A percentile compares a stretch with the other conserved stretches of the same genome.
These are phyloP conservation scores for Philereme vetulata DNA, from an alignment of 2,888 invertebrate species.

Conservation along the genomic window DNA sequence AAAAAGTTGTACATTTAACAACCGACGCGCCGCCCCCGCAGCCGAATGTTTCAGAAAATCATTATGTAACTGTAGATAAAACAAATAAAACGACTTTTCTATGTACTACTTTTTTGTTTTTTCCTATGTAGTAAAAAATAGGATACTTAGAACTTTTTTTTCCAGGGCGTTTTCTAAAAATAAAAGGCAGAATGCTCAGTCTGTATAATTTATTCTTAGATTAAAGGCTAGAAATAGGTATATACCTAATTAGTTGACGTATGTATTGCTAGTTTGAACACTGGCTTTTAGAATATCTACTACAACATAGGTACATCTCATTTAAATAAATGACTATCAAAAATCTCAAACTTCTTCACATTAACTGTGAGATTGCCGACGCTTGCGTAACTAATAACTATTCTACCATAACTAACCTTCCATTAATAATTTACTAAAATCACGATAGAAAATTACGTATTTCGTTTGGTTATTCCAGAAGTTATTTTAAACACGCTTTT, in stretches of 20 bases:
- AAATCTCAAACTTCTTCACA: too few relatives aligned
- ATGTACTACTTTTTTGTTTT: conserved; percentile 57
- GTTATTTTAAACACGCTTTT: too few relatives aligned
- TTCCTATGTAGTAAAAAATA: too few relatives aligned
- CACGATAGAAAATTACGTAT: conserved; percentile 55
- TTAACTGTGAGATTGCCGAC: too few relatives aligned
- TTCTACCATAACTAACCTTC: background rate
- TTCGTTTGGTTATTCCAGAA: conserved; percentile 39
- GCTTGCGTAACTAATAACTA: background rate
- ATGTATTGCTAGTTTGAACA: conserved; percentile 35
- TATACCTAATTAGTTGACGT: conserved; percentile 2
- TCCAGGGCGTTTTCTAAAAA: background rate
- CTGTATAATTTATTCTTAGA: conserved; percentile 9
- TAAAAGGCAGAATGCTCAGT: conserved; percentile 7
- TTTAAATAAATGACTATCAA: too few relatives aligned
- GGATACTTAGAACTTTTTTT: background rate
- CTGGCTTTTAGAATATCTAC: background rate
- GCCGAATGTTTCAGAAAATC: conserved; percentile 60
- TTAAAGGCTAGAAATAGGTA: conserved; percentile 7
- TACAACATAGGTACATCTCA: too few relatives aligned
- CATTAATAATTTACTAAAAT: conserved; percentile 25
- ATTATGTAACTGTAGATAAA: conserved; percentile 81
- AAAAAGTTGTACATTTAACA: conserved; percentile 39
- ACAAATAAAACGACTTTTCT: conserved; percentile 81
- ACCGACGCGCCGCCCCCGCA: conserved; percentile 68